Percentiles rank a stretch among this genome's conserved stretches.
phyloP scores from a whole-genome alignment of 2,888 invertebrate species.

The Lepidochrysops patricia region DNA sequence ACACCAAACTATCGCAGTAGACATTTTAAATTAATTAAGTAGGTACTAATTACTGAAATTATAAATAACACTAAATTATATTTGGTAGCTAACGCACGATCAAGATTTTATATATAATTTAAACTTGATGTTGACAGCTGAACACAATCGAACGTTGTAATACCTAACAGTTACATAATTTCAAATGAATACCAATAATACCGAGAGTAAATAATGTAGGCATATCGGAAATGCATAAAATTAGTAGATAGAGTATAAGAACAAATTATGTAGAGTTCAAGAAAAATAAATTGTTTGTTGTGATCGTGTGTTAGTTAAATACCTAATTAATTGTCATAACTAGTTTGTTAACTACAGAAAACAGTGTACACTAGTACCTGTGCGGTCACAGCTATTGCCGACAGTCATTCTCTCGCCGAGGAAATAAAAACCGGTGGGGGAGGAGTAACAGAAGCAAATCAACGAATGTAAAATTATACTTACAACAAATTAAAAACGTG shows the following conservation, averaged over 20 bases:
- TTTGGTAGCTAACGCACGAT: not conserved
- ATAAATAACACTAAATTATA: slow-evolving; percentile 2
- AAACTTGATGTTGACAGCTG: not conserved
- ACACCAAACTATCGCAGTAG: not conserved
- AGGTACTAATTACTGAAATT: not conserved
- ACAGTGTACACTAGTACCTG: not conserved
- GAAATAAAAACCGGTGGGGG: slow-evolving; percentile 17
- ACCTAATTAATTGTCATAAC: not conserved
- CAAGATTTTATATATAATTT: not conserved
- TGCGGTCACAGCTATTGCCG: slow-evolving; percentile 16
- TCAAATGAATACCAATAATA: no score
- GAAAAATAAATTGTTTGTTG: not conserved
- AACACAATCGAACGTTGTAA: no score
- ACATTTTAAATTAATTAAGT: not conserved
- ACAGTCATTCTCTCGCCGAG: slow-evolving; percentile 31
- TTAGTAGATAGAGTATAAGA: not conserved
- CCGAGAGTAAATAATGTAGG: no score
- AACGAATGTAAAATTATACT: not conserved
- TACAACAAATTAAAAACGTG: not conserved
- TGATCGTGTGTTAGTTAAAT: not conserved
- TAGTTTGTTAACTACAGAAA: not conserved
- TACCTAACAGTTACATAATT: no score
- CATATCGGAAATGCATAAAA: not conserved
- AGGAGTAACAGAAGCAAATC: not conserved
- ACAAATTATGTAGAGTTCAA: not conserved